Percentiles rank a stretch among this genome's conserved stretches.
These are phyloP conservation scores for Anabacerthia variegaticeps DNA, from an alignment of 2,797 vertebrate species.

Conservation along the genomic window DNA sequence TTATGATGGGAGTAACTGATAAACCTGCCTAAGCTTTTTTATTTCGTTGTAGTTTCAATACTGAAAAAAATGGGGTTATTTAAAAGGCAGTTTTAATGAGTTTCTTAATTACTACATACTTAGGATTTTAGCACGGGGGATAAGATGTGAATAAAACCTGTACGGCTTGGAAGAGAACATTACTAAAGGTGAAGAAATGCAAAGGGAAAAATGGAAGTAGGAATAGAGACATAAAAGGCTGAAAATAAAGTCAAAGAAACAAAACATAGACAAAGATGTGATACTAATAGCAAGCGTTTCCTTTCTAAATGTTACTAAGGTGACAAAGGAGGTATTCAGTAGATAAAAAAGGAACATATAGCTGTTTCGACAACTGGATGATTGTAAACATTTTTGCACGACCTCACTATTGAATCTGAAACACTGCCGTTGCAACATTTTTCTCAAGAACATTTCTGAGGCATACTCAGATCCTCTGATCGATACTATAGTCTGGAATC, in stretches of 20 bases:
- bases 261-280: background rate
- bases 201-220: background rate
- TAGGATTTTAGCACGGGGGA: background rate
- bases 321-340: background rate
- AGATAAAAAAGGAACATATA: background rate
- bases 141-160: background rate
- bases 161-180: background rate
- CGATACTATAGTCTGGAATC: background rate
- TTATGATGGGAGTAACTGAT: background rate
- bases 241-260: background rate
- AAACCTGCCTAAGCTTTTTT: background rate
- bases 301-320: background rate
- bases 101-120: background rate
- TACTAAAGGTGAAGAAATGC: background rate
- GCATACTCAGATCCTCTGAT: background rate
- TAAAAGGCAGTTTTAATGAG: background rate
- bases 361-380: background rate
- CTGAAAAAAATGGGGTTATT: background rate
- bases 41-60: background rate
- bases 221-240: background rate
- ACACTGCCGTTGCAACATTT: background rate
- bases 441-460: background rate
- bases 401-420: background rate
- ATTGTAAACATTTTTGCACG: background rate
- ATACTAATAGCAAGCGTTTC: background rate